Percentiles rank a stretch among this genome's conserved stretches.
phyloP scores from a whole-genome alignment of 2,113 vertebrate species.

The Larimichthys polyactis region DNA sequence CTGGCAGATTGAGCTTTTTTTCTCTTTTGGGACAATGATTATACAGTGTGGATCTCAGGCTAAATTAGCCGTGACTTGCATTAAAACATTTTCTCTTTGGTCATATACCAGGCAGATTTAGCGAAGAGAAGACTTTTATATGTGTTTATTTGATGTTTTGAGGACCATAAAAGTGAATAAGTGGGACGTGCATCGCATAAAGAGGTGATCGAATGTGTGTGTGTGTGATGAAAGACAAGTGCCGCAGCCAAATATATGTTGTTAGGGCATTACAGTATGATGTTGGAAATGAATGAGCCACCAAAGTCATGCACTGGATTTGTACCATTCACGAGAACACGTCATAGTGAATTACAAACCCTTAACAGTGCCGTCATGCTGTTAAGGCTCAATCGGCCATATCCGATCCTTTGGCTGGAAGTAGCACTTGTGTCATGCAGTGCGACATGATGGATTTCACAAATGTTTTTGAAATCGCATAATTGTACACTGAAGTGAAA shows the following conservation, averaged over 20 bases:
- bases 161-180: conserved; percentile 50
- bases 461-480: conserved; percentile 67
- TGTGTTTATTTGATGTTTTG: conserved; percentile 56
- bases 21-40: conserved; percentile 66
- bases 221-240: conserved; percentile 42
- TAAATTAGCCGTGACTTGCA: conserved; percentile 74
- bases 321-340: conserved; percentile 47
- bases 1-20: conserved; percentile 62
- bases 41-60: conserved; percentile 56
- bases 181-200: conserved; percentile 37
- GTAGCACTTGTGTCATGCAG: conserved; percentile 54
- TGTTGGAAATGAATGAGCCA: conserved; percentile 39
- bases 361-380: conserved; percentile 64
- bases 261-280: conserved; percentile 35
- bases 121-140: conserved; percentile 37
- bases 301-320: conserved; percentile 37
- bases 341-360: conserved; percentile 69
- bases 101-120: conserved; percentile 21
- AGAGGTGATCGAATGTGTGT: conserved; percentile 53
- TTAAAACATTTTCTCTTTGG: conserved; percentile 54
- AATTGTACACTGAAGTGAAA: conserved; percentile 45
- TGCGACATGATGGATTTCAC: conserved; percentile 61
- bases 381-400: conserved; percentile 60
- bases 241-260: conserved; percentile 31
- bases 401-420: conserved; percentile 71